Evolutionary conservation across 1,140 invertebrate species (phyloP), one percentile per base, ranked within the genome.

Genomic region (Lerema accius): DNA sequence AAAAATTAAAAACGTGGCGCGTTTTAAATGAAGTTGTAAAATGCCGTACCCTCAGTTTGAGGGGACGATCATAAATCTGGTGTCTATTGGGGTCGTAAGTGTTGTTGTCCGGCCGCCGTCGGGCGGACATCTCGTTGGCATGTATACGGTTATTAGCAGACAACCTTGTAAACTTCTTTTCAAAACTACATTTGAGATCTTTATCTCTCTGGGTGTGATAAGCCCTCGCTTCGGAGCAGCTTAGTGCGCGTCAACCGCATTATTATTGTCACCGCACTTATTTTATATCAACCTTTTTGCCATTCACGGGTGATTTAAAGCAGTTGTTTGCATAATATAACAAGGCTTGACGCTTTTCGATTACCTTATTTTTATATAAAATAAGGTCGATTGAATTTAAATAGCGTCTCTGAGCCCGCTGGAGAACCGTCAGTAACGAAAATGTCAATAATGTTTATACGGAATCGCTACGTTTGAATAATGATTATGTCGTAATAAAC

Each of bases 21-120:
- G 58, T 65, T 83, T 80, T 78, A 80, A 86, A 88, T 86, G 80
- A 78, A 85, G 84, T 76, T 84, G 78, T 86, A 84, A 82, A 85
- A 78, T 72, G 65, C 56, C 55, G 65, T 80, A 77, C 72, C 74
- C 74, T 80, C 77, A 72, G 76, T 65, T 64, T 64, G 60, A 74
- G 76, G 80, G 76, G 73, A 77, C 72, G 71, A 71, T 77, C 78
- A 80, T 89, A 86, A 89, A 89, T 89, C 69, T 74, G 74, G 63
- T 65, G 61, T 70, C 70, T 78, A 85, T 75, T 82, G 75, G 78
- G 78, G 77, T 81, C 78, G 80, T 86, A 83, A 86, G 78, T 71
- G 79, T 78, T 69, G 65, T 63, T 28, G 70, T 45, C 53, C 61
- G 64, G 50, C 55, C 35, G 46, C 50, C 56, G 75, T 62, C 61